These are phyloP conservation scores for Steinernema khuongi DNA, from an alignment of 1,140 invertebrate species.

Conservation along the genomic window DNA sequence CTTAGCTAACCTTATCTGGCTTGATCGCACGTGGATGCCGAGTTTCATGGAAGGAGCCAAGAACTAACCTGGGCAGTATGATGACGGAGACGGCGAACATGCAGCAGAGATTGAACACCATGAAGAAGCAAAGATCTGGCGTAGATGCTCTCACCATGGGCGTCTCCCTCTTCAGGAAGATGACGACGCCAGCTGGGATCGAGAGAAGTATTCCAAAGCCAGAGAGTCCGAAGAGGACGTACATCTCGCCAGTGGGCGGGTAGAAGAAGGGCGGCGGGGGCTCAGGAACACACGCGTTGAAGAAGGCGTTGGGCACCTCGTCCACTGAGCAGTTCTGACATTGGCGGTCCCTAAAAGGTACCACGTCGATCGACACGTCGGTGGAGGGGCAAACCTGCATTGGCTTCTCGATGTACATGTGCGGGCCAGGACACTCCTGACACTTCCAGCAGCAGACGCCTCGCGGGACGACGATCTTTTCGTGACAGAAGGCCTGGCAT, in stretches of 20 bases:
- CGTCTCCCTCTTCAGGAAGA: not conserved
- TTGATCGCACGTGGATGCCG: too few species aligned
- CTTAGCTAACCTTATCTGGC: too few species aligned
- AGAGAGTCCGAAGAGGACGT: not conserved
- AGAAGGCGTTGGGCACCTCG: not conserved
- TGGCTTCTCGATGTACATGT: slow-evolving; percentile 9
- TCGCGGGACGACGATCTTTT: not conserved
- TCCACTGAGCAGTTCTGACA: not conserved
- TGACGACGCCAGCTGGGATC: not conserved
- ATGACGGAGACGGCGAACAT: not conserved
- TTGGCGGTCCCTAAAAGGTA: not conserved
- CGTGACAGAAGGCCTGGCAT: not conserved
- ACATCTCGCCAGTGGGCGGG: not conserved
- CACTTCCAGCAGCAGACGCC: not conserved
- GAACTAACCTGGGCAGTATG: not conserved
- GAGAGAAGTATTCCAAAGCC: not conserved
- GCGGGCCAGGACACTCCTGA: not conserved
- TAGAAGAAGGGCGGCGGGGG: not conserved
- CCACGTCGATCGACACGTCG: not conserved
- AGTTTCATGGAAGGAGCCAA: not conserved
- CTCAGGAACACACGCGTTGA: slow-evolving; percentile 1
- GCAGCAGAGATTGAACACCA: slow-evolving; percentile 1
- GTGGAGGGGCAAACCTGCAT: not conserved
- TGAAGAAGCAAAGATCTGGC: not conserved
- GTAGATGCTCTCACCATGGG: not conserved